Conservation (phyloP, 2,888 invertebrate species). For the Gymnosoma rotundatum region DNA sequence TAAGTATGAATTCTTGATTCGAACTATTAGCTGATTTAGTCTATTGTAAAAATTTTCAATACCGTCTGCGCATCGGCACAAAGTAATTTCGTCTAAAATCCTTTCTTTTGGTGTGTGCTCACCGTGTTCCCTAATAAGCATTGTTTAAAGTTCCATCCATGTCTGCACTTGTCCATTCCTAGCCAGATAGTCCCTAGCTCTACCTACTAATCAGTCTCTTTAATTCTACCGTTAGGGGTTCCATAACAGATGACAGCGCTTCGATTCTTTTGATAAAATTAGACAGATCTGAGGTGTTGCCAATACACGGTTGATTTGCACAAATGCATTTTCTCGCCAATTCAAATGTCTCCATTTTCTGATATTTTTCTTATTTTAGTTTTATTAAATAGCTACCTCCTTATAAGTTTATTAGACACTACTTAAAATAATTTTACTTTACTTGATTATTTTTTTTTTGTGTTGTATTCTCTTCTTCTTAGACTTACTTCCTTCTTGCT, state of each 20-base stretch:
- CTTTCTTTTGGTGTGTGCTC: background rate
- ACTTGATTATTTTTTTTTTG: no score
- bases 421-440: no score
- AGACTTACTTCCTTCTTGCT: no score
- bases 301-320: background rate
- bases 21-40: conserved; percentile 35
- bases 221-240: background rate
- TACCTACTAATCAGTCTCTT: background rate
- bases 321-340: background rate
- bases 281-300: background rate
- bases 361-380: no score
- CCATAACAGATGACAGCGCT: background rate
- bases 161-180: background rate
- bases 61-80: background rate
- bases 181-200: background rate
- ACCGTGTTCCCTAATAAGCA: background rate
- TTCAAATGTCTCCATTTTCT: no score
- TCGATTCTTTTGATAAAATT: conserved; percentile 3
- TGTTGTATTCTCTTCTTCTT: no score
- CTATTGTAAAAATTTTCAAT: background rate
- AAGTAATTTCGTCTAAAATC: background rate
- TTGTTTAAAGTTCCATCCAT: background rate
- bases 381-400: no score
- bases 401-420: no score
- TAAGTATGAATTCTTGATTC: background rate